These are phyloP conservation scores for Crypturellus tataupa DNA, from an alignment of 2,797 vertebrate genomes.

Conservation along the genomic window DNA sequence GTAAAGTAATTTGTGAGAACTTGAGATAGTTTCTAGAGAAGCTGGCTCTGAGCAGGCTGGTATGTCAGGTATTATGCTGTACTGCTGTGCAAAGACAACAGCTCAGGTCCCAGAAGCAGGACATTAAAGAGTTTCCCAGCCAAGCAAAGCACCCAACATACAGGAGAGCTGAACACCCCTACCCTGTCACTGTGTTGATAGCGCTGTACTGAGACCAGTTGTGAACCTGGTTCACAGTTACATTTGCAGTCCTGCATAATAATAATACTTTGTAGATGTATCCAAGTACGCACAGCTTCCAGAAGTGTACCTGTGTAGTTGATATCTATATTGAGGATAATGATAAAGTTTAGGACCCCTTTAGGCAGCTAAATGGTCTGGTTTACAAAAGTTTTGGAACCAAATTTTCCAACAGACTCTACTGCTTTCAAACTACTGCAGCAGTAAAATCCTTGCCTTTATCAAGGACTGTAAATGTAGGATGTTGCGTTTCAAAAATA, in stretches of 20 bases:
- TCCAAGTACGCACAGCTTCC: neutral
- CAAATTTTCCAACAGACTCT: neutral
- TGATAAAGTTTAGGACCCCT: neutral
- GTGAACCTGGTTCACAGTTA: neutral
- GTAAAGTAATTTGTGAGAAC: neutral
- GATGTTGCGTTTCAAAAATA: neutral
- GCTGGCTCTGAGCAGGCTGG: neutral
- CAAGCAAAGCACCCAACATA: neutral
- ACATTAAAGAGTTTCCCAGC: neutral
- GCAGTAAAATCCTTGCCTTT: neutral
- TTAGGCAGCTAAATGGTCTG: neutral
- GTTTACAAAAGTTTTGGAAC: neutral
- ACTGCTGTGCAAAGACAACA: neutral
- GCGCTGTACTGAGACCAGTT: neutral
- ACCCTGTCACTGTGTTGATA: accelerated
- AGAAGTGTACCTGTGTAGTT: neutral
- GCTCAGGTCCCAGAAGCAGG: neutral
- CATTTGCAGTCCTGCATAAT: neutral
- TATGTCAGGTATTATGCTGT: too few relatives aligned
- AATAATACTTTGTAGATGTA: neutral
- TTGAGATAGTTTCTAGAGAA: neutral
- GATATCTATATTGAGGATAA: neutral
- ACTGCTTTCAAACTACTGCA: neutral
- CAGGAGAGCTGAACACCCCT: neutral
- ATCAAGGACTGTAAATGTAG: neutral